A percentile compares a stretch with the other conserved stretches of the same genome.
These are phyloP conservation scores for Spea hammondii DNA, from an alignment of 2,797 vertebrate genomes.

Conservation along the genomic window DNA sequence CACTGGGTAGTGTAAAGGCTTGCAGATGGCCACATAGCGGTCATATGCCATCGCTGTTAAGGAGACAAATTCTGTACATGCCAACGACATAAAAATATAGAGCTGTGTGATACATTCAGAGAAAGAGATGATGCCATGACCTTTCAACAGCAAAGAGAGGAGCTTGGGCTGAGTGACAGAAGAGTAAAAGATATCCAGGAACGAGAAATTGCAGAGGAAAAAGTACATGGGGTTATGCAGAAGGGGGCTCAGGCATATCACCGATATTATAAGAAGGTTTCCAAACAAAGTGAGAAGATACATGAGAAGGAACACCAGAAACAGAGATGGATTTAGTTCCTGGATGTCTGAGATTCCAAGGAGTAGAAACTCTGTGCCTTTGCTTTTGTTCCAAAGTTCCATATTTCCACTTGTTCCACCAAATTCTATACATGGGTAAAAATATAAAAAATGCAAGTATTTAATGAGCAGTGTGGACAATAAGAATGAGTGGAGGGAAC, in stretches of 20 bases:
- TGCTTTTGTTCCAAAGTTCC: neutral
- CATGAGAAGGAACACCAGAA: constrained; percentile 10
- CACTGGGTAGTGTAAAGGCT: constrained; percentile 1
- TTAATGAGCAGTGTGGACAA: too few species aligned
- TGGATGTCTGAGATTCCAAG: constrained; percentile 44
- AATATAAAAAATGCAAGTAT: too few species aligned
- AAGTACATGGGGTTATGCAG: constrained; percentile 33
- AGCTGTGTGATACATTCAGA: neutral
- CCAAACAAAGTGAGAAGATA: constrained; percentile 16
- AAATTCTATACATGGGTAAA: neutral
- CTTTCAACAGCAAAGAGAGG: neutral
- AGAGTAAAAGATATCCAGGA: constrained; percentile 17
- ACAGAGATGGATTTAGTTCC: constrained; percentile 18
- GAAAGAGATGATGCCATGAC: neutral
- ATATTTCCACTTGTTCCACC: neutral
- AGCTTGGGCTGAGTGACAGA: constrained; percentile 13
- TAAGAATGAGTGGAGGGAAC: too few species aligned
- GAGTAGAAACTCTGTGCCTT: constrained; percentile 24
- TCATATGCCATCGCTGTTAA: constrained; percentile 29
- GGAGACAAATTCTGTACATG: constrained; percentile 9
- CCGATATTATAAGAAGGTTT: neutral
- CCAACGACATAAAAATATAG: constrained; percentile 6
- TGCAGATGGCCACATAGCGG: constrained; percentile 19
- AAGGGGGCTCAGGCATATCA: neutral
- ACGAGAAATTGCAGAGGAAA: constrained; percentile 2